Evolutionary conservation across 2,797 vertebrate genomes (phyloP), one percentile per base, ranked within the genome.

Genomic region (Naso thynnoides): DNA sequence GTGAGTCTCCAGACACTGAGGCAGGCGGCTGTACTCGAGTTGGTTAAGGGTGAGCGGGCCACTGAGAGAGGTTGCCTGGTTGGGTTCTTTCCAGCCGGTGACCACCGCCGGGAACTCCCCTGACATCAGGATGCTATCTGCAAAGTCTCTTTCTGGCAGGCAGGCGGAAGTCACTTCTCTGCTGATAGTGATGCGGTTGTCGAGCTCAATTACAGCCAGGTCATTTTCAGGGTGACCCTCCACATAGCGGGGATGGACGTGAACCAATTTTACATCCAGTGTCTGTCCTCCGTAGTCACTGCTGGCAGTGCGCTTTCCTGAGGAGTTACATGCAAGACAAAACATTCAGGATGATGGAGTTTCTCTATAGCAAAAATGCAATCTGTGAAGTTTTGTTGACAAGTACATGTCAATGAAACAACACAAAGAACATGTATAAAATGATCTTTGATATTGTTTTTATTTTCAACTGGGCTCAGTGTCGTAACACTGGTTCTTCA

Each of bases 71-170:
- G 64, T 0, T 0, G 0, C 56, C 9, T 70, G 31, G 0, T n/a
- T 6, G 15, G 29, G 3, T 15, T 86, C 73, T 36, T 79, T 91
- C 94, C 94, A 95, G 57, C 95, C 94, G 0, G 92, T 93, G 82
- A 94, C 59, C 19, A 90, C 54, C 1, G 90, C 88, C 9, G 86
- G 65, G 19, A 65, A 10, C 1, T 86, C 70, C 11, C 77, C 90
- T 0, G 60, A 38, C 86, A 91, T 92, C 71, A 95, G 77, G 66
- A 95, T 8, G 19, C 44, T 92, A 10, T 95, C 94, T 0, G 94
- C 91, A 36, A 95, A 95, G 85, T 94, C 93, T 55, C 61, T 89
- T 50, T 95, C 94, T 0, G 95, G 95, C 55, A 95, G 83, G 71
- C 95, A 95, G 39, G 81, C 94, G 0, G 92, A 60, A 0, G 72